Percentiles rank a stretch among this genome's conserved stretches.
These are phyloP conservation scores for Pogonocichla stellata DNA, from an alignment of 2,113 vertebrate genomes.

Conservation along the genomic window DNA sequence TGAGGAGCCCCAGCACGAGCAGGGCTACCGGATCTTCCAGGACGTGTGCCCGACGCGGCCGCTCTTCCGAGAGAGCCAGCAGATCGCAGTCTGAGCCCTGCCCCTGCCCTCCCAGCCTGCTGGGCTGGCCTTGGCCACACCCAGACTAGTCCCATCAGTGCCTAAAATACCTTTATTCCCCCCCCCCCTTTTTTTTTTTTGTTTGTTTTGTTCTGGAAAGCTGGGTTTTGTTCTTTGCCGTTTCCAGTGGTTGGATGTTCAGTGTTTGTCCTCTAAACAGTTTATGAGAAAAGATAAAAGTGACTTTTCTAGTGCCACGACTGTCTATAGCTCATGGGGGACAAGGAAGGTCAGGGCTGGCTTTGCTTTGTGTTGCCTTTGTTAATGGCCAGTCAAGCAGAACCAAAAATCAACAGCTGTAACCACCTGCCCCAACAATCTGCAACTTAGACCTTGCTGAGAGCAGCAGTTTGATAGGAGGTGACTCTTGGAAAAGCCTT, in stretches of 20 bases:
- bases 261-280: neutral
- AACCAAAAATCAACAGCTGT: neutral
- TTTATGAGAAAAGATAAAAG: neutral
- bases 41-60: conserved; percentile 77
- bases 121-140: neutral
- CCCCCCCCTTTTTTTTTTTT: no score
- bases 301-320: neutral
- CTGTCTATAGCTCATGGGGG: neutral
- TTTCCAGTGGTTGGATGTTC: neutral
- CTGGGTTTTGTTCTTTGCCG: neutral
- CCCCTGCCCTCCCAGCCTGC: rapidly evolving
- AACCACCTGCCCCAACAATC: neutral
- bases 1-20: conserved; percentile 66
- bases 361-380: neutral
- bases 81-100: conserved; percentile 85
- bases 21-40: conserved; percentile 73
- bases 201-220: neutral
- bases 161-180: neutral
- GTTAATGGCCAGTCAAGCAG: neutral
- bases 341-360: neutral
- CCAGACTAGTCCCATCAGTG: neutral
- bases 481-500: neutral
- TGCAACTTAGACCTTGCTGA: neutral
- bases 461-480: neutral
- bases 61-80: conserved; percentile 88